Evolutionary conservation across 2,888 invertebrate species (phyloP).

Genomic region (Philaethria dido): DNA sequence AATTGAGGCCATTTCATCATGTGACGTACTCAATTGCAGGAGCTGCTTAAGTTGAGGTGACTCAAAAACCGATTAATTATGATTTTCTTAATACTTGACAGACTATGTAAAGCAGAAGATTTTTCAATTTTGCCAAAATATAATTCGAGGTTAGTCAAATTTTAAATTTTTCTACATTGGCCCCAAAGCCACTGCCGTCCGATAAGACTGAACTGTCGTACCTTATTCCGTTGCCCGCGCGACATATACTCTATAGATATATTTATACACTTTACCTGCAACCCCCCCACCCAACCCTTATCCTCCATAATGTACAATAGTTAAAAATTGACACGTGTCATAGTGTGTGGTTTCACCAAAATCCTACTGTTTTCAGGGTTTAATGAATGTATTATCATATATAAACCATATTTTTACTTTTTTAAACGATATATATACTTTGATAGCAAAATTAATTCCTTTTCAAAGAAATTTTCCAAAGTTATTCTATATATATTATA

Average conservation of each 20-base stretch:
- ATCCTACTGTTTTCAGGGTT: conserved; percentile 4
- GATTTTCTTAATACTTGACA: not conserved
- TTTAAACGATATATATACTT: no score
- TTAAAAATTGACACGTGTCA: conserved; percentile 52
- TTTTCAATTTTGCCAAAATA: not conserved
- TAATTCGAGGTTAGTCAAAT: not conserved
- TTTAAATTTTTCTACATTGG: conserved; percentile 11
- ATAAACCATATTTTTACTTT: no score
- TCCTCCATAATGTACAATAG: conserved; percentile 82
- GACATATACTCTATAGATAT: conserved; percentile 68
- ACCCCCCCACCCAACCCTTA: conserved; percentile 48
- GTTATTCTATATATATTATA: no score
- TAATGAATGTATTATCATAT: no score
- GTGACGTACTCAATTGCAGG: not conserved
- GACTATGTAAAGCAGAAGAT: no score
- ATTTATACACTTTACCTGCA: conserved; percentile 72
- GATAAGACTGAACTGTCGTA: conserved; percentile 73
- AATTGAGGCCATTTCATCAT: conserved; percentile 27
- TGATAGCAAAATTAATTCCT: no score
- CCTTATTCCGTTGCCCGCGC: conserved; percentile 59
- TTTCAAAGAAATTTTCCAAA: no score
- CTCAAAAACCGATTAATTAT: not conserved
- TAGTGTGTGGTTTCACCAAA: conserved; percentile 62
- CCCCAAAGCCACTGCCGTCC: conserved; percentile 47
- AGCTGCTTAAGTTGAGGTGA: not conserved